phyloP scores from a whole-genome alignment of 2,113 vertebrate species.

The Zosterops japonicus region DNA sequence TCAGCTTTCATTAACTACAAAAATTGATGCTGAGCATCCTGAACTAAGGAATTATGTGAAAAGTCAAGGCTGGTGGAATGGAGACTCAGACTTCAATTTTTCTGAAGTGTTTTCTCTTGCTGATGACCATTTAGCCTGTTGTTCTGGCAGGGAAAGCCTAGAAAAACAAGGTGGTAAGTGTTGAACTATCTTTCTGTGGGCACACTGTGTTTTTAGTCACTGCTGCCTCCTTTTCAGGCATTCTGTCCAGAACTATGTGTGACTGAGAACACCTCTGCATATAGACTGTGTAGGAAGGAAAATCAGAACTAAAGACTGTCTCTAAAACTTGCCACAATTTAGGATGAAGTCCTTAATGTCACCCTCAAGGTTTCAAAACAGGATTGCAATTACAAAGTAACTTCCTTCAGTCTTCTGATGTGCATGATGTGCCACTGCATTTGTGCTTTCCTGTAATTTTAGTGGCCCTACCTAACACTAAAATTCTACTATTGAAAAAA shows the following conservation, averaged over 20 bases:
- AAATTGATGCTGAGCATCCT: slow-evolving; percentile 79
- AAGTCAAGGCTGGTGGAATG: slow-evolving; percentile 81
- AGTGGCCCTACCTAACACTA: background rate
- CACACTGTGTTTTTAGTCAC: background rate
- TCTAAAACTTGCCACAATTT: background rate
- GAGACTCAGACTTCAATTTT: slow-evolving; percentile 80
- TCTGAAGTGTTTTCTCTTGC: slow-evolving; percentile 76
- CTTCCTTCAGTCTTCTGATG: background rate
- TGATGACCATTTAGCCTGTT: slow-evolving; percentile 66
- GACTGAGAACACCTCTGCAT: background rate
- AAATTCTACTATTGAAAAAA: background rate
- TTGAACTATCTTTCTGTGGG: background rate
- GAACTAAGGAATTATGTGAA: slow-evolving; percentile 76
- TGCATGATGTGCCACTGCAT: background rate
- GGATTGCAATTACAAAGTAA: background rate
- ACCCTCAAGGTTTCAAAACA: background rate
- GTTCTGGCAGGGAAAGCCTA: slow-evolving; percentile 71
- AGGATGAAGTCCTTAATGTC: background rate
- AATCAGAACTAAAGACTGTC: background rate
- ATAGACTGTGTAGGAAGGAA: background rate
- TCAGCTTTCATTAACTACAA: slow-evolving; percentile 78
- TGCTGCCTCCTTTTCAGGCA: background rate
- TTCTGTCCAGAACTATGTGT: background rate
- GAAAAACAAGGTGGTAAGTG: slow-evolving; percentile 78
- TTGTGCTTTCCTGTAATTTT: background rate